These are phyloP conservation scores for Apteryx mantelli DNA, from an alignment of 2,113 vertebrate species.

Conservation along the genomic window DNA sequence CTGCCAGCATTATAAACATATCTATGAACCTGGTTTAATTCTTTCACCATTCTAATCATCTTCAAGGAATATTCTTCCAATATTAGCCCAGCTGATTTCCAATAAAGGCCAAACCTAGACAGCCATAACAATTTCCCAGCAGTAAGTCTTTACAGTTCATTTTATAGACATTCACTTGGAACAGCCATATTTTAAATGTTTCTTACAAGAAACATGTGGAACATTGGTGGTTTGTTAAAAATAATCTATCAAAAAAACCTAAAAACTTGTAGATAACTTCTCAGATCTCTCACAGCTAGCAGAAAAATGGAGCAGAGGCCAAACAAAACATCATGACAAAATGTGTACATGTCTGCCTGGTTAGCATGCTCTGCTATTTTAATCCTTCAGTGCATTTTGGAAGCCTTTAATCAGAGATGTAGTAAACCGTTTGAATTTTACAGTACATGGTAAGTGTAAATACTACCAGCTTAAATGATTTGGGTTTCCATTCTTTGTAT, in stretches of 20 bases:
- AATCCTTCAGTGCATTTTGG: constrained; percentile 33
- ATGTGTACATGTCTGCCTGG: constrained; percentile 11
- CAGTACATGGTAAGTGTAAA: constrained; percentile 17
- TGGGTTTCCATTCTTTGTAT: constrained; percentile 52
- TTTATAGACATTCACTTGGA: neutral
- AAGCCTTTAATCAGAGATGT: constrained; percentile 46
- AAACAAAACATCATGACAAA: constrained; percentile 61
- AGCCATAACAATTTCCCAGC: neutral
- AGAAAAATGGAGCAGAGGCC: constrained; percentile 25
- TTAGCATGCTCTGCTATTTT: constrained; percentile 25
- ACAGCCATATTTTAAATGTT: neutral
- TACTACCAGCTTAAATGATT: constrained; percentile 44
- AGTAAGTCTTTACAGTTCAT: neutral
- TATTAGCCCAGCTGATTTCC: constrained; percentile 12
- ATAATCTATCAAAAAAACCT: neutral
- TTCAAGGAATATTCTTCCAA: neutral
- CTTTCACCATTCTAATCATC: neutral
- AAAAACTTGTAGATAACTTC: constrained; percentile 16
- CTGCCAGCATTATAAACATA: constrained; percentile 9
- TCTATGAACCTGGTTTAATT: neutral
- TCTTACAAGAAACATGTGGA: constrained; percentile 6
- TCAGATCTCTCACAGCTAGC: neutral
- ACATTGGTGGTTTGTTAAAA: neutral
- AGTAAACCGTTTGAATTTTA: constrained; percentile 35
- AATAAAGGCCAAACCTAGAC: neutral